Base-by-base conservation (phyloP, 92 coral and sea anemone genomes). In the Phenganax marumi region DNA sequence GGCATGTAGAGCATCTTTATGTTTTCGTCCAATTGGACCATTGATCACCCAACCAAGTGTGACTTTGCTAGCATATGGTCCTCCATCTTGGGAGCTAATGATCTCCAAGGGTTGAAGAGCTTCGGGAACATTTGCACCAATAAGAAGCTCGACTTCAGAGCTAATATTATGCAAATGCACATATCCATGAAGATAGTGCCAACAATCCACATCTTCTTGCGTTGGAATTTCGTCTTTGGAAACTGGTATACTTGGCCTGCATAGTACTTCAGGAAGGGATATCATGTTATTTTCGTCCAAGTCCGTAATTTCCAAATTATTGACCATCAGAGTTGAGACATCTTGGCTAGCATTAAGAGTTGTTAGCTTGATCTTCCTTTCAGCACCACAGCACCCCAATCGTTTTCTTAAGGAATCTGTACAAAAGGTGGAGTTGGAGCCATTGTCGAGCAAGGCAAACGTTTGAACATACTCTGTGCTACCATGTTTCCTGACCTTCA, bases 31-130 rank as follows among this genome's bases (percentile, higher is more conserved):
- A 39, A 72, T 73, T 22, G 91, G 91, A 68, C 91, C 91, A 88
- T 88, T 88, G 52, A 84, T 65, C 6, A 63, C 83, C 88, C 91
- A 88, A 33, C 91, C 91, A 39, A 88, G 80, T 22, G 56, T 74
- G 16, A 73, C 79, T 53, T 62, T 88, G 2, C 73, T 78, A 0
- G 88, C 91, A 54, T 88, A 84, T 12, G 88, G 91, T 10, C 88
- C 88, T 19, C 75, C 86, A 18, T 52, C 64, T 39, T 55, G 64
- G 24, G 84, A 63, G 26, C 73, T 53, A 14, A 84, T 87, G 52
- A 78, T 55, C 22, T 84, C 85, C 54, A 39, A 58, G 12, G 85
- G 90, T 50, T 58, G 81, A 9, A 88, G 52, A 12, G 88, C 91
- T 79, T 80, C 88, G 13, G 91, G 88, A 33, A 88, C 88, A 49